Evolutionary conservation across 2,797 vertebrate species (phyloP).

Genomic region (Aldrovandia affinis): DNA sequence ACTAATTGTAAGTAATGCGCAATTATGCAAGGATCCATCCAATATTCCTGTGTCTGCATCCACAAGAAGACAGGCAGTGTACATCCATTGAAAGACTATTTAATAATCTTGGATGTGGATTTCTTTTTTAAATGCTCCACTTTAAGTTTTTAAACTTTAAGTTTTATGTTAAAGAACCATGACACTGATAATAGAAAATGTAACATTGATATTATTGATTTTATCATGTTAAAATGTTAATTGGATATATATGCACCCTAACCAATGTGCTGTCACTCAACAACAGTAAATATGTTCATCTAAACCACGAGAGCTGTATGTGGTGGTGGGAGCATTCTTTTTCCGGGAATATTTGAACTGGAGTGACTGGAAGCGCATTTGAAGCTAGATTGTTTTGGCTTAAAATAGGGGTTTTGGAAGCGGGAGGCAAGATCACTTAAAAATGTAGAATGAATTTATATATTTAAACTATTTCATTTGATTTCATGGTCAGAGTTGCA

Average conservation of each 20-base stretch:
- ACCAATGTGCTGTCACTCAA: background rate
- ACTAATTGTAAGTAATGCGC: background rate
- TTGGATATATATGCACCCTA: constrained; percentile 13
- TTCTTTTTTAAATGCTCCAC: background rate
- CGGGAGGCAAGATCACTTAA: constrained; percentile 17
- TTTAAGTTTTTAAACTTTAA: too few species aligned
- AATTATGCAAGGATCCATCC: constrained; percentile 4
- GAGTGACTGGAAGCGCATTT: constrained; percentile 10
- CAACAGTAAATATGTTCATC: background rate
- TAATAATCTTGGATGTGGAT: background rate
- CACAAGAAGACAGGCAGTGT: background rate
- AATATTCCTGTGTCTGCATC: constrained; percentile 7
- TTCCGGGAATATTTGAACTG: constrained; percentile 16
- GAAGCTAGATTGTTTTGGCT: background rate
- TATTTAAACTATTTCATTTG: constrained; percentile 13
- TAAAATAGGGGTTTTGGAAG: background rate
- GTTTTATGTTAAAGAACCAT: background rate
- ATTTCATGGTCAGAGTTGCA: constrained; percentile 22
- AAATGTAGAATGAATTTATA: constrained; percentile 17
- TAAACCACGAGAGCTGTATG: constrained; percentile 4
- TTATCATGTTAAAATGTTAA: constrained; percentile 9
- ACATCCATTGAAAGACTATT: background rate
- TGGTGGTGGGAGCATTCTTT: constrained; percentile 4
- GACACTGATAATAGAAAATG: background rate
- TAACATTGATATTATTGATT: background rate